Conservation (phyloP, 2,797 vertebrate species). For the Pelodytes ibericus region DNA sequence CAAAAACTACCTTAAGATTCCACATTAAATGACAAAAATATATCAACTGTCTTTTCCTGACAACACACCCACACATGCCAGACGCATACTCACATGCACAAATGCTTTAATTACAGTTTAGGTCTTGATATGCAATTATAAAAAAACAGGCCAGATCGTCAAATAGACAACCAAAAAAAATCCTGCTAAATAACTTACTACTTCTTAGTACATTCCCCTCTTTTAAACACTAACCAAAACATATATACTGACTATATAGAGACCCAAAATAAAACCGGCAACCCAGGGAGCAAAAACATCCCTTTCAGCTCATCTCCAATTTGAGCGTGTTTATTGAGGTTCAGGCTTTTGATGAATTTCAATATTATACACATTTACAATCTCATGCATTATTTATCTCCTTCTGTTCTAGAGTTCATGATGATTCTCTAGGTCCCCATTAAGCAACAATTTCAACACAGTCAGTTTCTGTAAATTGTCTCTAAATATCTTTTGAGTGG, state of each 20-base stretch:
- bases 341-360: conserved; percentile 56
- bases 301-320: conserved; percentile 53
- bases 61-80: conserved; percentile 36
- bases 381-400: conserved; percentile 58
- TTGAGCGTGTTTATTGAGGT: conserved; percentile 54
- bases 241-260: conserved; percentile 10
- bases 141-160: conserved; percentile 10
- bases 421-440: conserved; percentile 59
- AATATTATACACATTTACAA: conserved; percentile 58
- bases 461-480: conserved; percentile 53
- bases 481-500: conserved; percentile 58
- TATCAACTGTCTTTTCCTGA: conserved; percentile 15
- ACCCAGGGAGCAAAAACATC: conserved; percentile 36
- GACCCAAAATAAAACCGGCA: conserved; percentile 14
- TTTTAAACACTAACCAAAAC: conserved; percentile 19
- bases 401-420: conserved; percentile 61
- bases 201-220: not conserved
- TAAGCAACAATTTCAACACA: conserved; percentile 53
- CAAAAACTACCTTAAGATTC: too few relatives aligned
- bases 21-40: conserved; percentile 19
- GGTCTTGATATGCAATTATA: not conserved
- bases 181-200: too few relatives aligned
- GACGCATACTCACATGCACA: conserved; percentile 25
- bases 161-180: not conserved
- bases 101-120: conserved; percentile 21